Evolutionary conservation across 2,113 vertebrate species (phyloP).

Genomic region (Gadus macrocephalus): DNA sequence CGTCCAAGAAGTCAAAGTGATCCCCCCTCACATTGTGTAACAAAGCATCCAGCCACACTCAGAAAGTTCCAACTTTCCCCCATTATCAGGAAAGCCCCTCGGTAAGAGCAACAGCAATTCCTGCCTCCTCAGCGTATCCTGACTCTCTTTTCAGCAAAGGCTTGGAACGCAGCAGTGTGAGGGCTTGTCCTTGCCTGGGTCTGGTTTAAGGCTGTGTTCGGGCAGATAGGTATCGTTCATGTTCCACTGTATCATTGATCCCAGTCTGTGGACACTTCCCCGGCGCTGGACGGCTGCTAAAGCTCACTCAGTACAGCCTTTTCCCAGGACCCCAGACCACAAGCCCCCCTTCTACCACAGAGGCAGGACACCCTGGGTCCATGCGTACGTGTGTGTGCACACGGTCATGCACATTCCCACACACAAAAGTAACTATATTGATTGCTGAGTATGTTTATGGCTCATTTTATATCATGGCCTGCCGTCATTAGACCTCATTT

Average conservation of each 20-base stretch:
- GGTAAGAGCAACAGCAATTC: slow-evolving; percentile 43
- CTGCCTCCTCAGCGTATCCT: slow-evolving; percentile 54
- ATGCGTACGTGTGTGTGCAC: not conserved
- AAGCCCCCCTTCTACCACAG: not conserved
- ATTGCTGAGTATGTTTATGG: no score
- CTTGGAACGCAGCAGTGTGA: slow-evolving; percentile 40
- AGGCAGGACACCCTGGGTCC: not conserved
- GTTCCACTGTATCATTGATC: slow-evolving; percentile 55
- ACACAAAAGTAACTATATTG: not conserved
- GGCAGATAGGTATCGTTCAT: slow-evolving; percentile 51
- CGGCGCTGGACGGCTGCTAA: slow-evolving; percentile 20
- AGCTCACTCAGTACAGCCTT: slow-evolving; percentile 41
- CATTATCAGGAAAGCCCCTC: slow-evolving; percentile 38
- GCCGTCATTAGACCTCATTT: no score
- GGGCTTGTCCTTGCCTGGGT: slow-evolving; percentile 38
- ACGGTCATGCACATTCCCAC: slow-evolving; percentile 6
- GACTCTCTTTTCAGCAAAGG: slow-evolving; percentile 35
- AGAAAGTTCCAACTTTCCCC: slow-evolving; percentile 56
- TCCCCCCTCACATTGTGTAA: slow-evolving; percentile 10
- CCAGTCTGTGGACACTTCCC: slow-evolving; percentile 23
- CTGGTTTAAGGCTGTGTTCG: slow-evolving; percentile 52
- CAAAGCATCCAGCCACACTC: slow-evolving; percentile 29
- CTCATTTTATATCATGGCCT: no score
- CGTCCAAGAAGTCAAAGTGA: slow-evolving; percentile 27
- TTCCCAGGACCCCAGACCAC: not conserved